Evolutionary conservation across 2,113 vertebrate species (phyloP), one percentile per base, ranked within the genome.

Genomic region (Equus przewalskii): DNA sequence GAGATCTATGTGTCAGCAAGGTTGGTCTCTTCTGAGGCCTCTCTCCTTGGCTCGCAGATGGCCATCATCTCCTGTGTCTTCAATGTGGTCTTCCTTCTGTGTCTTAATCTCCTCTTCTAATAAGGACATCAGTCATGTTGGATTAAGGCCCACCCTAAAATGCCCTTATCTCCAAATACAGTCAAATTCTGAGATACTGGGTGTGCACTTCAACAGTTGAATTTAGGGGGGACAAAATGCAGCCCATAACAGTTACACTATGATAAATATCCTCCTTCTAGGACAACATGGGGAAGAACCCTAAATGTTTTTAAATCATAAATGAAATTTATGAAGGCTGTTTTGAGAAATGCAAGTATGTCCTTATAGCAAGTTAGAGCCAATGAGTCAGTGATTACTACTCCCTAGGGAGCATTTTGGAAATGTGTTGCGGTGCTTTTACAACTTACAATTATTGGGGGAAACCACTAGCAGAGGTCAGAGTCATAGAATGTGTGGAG

Each of bases 271-370:
- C 18, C 70, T 90, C 79, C 26, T 85, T 86, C 14, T 56, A 62
- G 90, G 30, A 80, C 46, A 91, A 87, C 6, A 65, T 58, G n/a
- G 49, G 6, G 13, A 69, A 79, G 19, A 5, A 54, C 6, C 10
- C 58, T 86, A 58, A 87, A 65, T 49, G 67, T 65, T 89, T 94
- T 81, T 36, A 64, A 89, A 49, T 94, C 60, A 64, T 72, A 85
- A 82, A 81, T 56, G 41, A 82, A 92, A 80, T 86, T n/a, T 85
- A 56, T 72, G 46, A 88, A 78, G 41, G 16, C 51, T 89, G 21
- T 92, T 86, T 92, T 82, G 22, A 67, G 84, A 94, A 97, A 82
- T 72, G 15, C 7, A 93, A 21, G 33, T 60, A 86, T 56, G 5
- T 54, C 62, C 44, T 79, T 64, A 83, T 7, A 86, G 8, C 30